Percentiles rank a stretch among this genome's conserved stretches.
Conservation (phyloP, 2,888 invertebrate species). For the Malachius bipustulatus region DNA sequence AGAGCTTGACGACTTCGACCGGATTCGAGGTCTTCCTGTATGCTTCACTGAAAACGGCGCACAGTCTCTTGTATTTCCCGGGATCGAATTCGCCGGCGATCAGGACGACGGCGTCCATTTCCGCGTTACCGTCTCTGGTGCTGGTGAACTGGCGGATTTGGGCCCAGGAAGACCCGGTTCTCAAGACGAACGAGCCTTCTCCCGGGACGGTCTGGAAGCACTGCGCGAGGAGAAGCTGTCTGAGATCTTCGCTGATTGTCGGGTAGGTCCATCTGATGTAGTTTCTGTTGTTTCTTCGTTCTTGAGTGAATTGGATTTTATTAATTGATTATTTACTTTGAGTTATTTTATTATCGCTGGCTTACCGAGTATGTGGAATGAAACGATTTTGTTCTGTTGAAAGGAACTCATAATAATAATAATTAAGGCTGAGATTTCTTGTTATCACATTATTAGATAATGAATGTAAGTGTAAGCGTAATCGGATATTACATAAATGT, state of each 20-base stretch:
- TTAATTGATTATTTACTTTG: constrained; percentile 20
- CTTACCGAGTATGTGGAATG: constrained; percentile 24
- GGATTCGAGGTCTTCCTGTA: constrained; percentile 19
- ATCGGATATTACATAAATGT: too few relatives aligned
- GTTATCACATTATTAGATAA: too few relatives aligned
- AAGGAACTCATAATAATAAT: too few relatives aligned
- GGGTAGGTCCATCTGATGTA: constrained; percentile 23
- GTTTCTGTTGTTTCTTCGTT: too few relatives aligned
- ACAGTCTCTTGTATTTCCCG: constrained; percentile 19
- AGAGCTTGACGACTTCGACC: constrained; percentile 20
- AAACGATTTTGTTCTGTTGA: constrained; percentile 19
- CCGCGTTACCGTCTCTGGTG: too few relatives aligned
- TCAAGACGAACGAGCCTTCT: too few relatives aligned
- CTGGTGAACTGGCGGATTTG: too few relatives aligned
- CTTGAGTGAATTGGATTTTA: too few relatives aligned
- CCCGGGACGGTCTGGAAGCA: too few relatives aligned
- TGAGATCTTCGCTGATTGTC: constrained; percentile 15
- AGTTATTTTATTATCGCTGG: constrained; percentile 1
- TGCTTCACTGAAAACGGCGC: constrained; percentile 16
- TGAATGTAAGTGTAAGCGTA: too few relatives aligned
- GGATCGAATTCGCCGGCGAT: constrained; percentile 19
- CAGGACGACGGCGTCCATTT: constrained; percentile 17
- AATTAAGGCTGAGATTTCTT: too few relatives aligned
- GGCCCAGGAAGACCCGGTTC: too few relatives aligned
- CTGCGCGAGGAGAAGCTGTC: constrained; percentile 12